A percentile compares a stretch with the other conserved stretches of the same genome.
Evolutionary conservation across 2,113 vertebrate genomes (phyloP).

Genomic region (Rhea pennata): DNA sequence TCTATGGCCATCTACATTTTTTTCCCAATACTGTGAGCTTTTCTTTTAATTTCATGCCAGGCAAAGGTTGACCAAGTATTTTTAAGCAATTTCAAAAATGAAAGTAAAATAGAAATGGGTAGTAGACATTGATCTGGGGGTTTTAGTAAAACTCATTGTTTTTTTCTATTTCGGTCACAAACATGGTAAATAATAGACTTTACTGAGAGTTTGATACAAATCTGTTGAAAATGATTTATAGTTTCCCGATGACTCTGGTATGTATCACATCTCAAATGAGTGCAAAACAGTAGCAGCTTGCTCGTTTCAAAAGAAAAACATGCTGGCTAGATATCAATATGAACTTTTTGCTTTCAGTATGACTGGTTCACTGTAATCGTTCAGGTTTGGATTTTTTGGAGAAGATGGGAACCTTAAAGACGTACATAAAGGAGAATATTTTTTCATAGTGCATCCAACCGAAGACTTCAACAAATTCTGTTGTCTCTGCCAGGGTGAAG

Average conservation of each 20-base stretch:
- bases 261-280: background rate
- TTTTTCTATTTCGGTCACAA: background rate
- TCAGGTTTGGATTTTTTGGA: background rate
- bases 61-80: background rate
- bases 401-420: background rate
- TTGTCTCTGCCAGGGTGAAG: background rate
- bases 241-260: background rate
- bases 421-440: background rate
- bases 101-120: background rate
- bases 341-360: background rate
- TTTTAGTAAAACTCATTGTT: background rate
- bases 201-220: background rate
- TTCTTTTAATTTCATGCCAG: background rate
- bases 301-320: background rate
- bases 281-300: background rate
- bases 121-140: background rate
- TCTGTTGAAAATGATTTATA: background rate
- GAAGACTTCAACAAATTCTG: background rate
- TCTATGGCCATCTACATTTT: background rate
- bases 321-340: background rate
- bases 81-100: background rate
- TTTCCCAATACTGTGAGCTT: background rate
- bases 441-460: background rate
- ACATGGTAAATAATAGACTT: background rate
- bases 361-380: background rate